Evolutionary conservation across 2,797 vertebrate genomes (phyloP), one percentile per base, ranked within the genome.

Genomic region (Lithobates sylvaticus): DNA sequence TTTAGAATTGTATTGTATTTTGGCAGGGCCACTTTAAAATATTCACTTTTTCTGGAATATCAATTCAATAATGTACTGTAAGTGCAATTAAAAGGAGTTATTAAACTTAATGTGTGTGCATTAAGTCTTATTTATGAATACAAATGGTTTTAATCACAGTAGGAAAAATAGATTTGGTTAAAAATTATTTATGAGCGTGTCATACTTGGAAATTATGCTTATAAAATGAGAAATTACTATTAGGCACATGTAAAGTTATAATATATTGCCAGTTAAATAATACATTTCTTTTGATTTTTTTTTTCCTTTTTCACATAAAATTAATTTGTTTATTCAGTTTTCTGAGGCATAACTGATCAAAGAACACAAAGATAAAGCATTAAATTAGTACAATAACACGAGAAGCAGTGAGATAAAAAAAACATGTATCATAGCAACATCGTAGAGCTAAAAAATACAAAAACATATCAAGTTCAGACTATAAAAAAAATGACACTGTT

Each of bases 61-160:
- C 39, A 36, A 71, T 71, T 71, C 18, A 71, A 36, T 71, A 71
- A 36, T 39, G 18, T 71, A 71, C 23, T 71, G 18, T 39, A 71
- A 21, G 69, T 21, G 18, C 7, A 39, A 12, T 39, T 71, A 71
- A 71, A 71, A 36, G 6, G 5, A 34, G 15, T 6, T 71, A 36
- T 34, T 34, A 34, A n/a, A 34, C 32, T 2, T 34, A 70, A 34
- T 34, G 29, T 5, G 18, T 54, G 13, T 54, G 21, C 18, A 5
- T 61, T 4, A 39, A 39, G 32, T 6, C 10, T 39, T 21, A 10
- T 71, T 5, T 39, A 10, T 8, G 39, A 36, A 39, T 36, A 71
- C 36, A 69, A 39, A 71, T 71, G 18, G 54, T 8, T 61, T 61
- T 61, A 61, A 61, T 61, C 21, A n/a, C 21, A 23, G 5, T 61